phyloP scores from a whole-genome alignment of 2,888 invertebrate genomes.

The Aphodius sticticus region DNA sequence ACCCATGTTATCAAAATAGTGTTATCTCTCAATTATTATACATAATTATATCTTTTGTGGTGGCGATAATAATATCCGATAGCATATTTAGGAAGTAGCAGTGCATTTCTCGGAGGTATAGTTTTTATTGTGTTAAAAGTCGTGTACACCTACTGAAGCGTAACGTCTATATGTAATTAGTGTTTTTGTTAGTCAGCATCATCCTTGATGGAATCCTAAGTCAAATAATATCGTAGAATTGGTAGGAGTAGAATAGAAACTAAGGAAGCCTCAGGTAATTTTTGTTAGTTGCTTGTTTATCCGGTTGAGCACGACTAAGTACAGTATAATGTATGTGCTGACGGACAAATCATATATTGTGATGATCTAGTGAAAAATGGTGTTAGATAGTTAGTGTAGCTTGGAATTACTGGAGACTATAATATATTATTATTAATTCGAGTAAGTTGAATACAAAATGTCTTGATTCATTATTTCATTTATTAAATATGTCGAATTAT shows the following conservation, averaged over 20 bases:
- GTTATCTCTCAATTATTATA: too few species aligned
- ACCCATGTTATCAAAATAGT: too few species aligned
- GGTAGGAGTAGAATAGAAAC: conserved; percentile 4
- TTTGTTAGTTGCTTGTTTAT: not conserved
- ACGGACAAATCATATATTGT: too few species aligned
- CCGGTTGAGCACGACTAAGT: not conserved
- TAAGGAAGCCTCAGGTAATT: not conserved
- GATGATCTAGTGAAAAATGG: not conserved
- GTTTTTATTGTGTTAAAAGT: not conserved
- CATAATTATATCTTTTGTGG: not conserved
- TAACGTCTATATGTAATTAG: not conserved
- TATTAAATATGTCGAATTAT: too few species aligned
- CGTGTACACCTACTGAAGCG: not conserved
- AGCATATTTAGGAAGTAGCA: not conserved
- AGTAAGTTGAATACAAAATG: too few species aligned
- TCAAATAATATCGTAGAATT: not conserved
- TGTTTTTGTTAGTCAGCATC: not conserved
- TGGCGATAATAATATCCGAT: not conserved
- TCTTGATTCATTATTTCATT: too few species aligned
- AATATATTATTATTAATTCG: too few species aligned
- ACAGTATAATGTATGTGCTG: not conserved
- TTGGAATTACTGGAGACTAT: too few species aligned
- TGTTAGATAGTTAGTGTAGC: not conserved
- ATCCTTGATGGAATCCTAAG: not conserved
- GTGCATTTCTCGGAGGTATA: not conserved